Conservation (phyloP, 2,797 vertebrate genomes). For the Diplodus puntazzo region DNA sequence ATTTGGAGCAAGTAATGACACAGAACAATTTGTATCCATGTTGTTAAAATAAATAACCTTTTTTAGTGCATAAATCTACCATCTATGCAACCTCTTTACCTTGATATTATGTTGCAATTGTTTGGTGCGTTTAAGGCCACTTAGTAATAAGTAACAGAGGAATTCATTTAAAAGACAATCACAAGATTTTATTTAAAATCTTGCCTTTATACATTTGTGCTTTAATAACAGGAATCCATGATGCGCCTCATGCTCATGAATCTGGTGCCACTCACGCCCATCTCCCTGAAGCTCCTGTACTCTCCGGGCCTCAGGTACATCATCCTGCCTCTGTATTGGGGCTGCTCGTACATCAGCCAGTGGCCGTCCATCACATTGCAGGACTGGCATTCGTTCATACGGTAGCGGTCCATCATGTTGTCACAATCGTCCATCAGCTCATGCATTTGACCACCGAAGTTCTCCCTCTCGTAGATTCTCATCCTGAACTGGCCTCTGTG, state of each 20-base stretch:
- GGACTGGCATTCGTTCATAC: slow-evolving; percentile 77
- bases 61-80: neutral
- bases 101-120: neutral
- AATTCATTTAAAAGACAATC: slow-evolving; percentile 51
- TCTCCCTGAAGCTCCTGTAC: slow-evolving; percentile 81
- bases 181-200: slow-evolving; percentile 71
- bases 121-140: slow-evolving; percentile 11
- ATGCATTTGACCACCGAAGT: slow-evolving; percentile 67
- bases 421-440: slow-evolving; percentile 83
- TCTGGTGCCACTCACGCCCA: slow-evolving; percentile 65
- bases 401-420: slow-evolving; percentile 76
- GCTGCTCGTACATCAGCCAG: slow-evolving; percentile 84
- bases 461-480: slow-evolving; percentile 79
- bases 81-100: neutral
- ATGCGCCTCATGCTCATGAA: slow-evolving; percentile 82
- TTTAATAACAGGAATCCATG: slow-evolving; percentile 80
- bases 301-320: slow-evolving; percentile 83
- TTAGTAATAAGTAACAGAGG: neutral
- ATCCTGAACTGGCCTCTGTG: slow-evolving; percentile 80
- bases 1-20: neutral
- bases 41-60: neutral
- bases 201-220: slow-evolving; percentile 27
- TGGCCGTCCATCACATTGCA: slow-evolving; percentile 81
- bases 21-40: neutral
- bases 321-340: slow-evolving; percentile 79